A percentile compares a stretch with the other conserved stretches of the same genome.
These are phyloP conservation scores for Oryctes rhinoceros DNA, from an alignment of 1,140 invertebrate species.

Conservation along the genomic window DNA sequence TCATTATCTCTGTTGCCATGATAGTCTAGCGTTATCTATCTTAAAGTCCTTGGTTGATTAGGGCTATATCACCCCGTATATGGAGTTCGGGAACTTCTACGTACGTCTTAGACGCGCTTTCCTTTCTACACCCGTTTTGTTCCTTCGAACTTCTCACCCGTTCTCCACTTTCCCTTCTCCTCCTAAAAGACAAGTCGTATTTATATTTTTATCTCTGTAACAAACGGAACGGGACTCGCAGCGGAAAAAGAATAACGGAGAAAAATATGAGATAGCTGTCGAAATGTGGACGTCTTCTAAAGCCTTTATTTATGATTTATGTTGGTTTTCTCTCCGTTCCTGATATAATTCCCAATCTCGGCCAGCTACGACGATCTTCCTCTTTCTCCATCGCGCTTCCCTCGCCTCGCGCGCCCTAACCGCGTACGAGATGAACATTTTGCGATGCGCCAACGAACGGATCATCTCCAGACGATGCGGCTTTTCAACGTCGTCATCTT, in stretches of 20 bases:
- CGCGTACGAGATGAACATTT: slow-evolving; percentile 15
- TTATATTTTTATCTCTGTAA: slow-evolving; percentile 35
- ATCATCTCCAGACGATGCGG: slow-evolving; percentile 23
- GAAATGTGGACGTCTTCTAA: slow-evolving; percentile 32
- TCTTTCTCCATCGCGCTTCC: neutral
- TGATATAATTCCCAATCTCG: slow-evolving; percentile 37
- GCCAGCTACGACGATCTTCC: neutral
- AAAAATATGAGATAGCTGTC: slow-evolving; percentile 34
- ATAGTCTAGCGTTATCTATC: no score
- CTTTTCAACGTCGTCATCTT: neutral
- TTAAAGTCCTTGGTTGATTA: no score
- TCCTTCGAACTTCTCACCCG: neutral
- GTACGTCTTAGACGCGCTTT: neutral
- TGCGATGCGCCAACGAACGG: slow-evolving; percentile 11
- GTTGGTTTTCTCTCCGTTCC: slow-evolving; percentile 35
- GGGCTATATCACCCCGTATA: neutral
- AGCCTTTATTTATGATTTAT: slow-evolving; percentile 36
- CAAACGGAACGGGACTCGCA: neutral
- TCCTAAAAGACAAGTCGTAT: slow-evolving; percentile 13
- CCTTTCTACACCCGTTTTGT: neutral
- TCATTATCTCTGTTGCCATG: no score
- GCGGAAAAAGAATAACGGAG: slow-evolving; percentile 19
- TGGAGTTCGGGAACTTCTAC: neutral
- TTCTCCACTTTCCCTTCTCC: neutral
- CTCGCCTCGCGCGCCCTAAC: neutral